Evolutionary conservation across 1,140 invertebrate genomes (phyloP).

Genomic region (Drosophila orena): DNA sequence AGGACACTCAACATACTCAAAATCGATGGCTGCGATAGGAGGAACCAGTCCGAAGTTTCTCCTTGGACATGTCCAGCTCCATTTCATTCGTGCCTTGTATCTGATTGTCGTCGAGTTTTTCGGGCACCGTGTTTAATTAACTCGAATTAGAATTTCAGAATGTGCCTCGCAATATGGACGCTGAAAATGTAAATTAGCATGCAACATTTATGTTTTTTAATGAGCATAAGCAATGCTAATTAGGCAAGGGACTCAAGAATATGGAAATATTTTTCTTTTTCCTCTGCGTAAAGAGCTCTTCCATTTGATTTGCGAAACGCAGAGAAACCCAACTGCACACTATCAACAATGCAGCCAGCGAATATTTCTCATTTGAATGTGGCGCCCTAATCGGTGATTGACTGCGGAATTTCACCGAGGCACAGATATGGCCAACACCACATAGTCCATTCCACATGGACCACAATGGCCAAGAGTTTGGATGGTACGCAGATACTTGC

Average conservation of each 20-base stretch:
- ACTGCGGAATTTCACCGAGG: constrained; percentile 41
- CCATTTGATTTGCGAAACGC: not conserved
- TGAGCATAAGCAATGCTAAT: constrained; percentile 26
- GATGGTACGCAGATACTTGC: constrained; percentile 65
- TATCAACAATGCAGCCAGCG: constrained; percentile 37
- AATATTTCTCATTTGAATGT: constrained; percentile 48
- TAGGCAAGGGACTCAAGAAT: not conserved
- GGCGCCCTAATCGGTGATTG: constrained; percentile 47
- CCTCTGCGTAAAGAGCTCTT: too few species aligned
- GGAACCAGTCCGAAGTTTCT: constrained; percentile 55
- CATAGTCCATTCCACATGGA: constrained; percentile 19
- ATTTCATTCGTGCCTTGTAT: constrained; percentile 68
- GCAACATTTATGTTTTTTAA: constrained; percentile 35
- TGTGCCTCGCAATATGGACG: constrained; percentile 23
- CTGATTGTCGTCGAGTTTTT: constrained; percentile 60
- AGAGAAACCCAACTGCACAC: constrained; percentile 3
- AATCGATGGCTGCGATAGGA: constrained; percentile 75
- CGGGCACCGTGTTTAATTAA: constrained; percentile 69
- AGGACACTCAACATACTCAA: constrained; percentile 77
- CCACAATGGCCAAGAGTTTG: constrained; percentile 26
- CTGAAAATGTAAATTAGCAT: constrained; percentile 36
- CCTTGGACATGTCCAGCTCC: constrained; percentile 40
- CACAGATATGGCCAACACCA: constrained; percentile 39
- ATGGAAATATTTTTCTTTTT: not conserved
- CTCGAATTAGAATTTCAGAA: constrained; percentile 75